Evolutionary conservation across 92 coral and sea anemone species (phyloP), one percentile per base, ranked within the genome.

Genomic region (Zoanthus sansibaricus): DNA sequence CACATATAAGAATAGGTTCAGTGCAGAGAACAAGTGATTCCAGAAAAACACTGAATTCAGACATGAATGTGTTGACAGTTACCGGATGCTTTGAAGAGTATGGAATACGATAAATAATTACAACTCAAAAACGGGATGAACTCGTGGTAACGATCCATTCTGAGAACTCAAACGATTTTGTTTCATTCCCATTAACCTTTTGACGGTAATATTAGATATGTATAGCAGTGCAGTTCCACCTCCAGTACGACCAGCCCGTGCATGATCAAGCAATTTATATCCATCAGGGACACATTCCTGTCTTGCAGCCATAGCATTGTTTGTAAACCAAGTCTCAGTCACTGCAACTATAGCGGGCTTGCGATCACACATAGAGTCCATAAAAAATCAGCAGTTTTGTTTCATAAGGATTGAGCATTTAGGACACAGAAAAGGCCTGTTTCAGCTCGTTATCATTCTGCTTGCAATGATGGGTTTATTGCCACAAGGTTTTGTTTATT

Each of bases 321-420:
- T 20, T 42, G 48, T 42, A 45, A 72, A 20, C 77, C 77, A 72
- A 32, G 77, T 72, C 45, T 72, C 77, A 13, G 77, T 72, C 18
- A 72, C 48, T 15, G 77, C 77, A 33, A 32, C 17, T 5, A 72
- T 12, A 45, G 42, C 77, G 15, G 54, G 59, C 32, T 74, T 72
- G 6, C 17, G 10, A 9, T 85, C 82, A 85, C 88, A 72, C 12
- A 85, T 32, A 31, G 55, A 85, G 51, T 84, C 88, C 16, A 49
- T 30, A 21, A n/a, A n/a, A n/a, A 51, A 3, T 2, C n/a, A 0
- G 78, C 79, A 51, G 74, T 72, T 45, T 84, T 84, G 32, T 73
- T 84, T 45, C 79, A n/a, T 10, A 84, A 54, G 47, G 82, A 84
- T 58, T 74, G 79, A 51, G 82, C 80, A 52, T 84, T 84, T 77